These are phyloP conservation scores for Phrynosoma platyrhinos DNA, from an alignment of 2,113 vertebrate species.

Conservation along the genomic window DNA sequence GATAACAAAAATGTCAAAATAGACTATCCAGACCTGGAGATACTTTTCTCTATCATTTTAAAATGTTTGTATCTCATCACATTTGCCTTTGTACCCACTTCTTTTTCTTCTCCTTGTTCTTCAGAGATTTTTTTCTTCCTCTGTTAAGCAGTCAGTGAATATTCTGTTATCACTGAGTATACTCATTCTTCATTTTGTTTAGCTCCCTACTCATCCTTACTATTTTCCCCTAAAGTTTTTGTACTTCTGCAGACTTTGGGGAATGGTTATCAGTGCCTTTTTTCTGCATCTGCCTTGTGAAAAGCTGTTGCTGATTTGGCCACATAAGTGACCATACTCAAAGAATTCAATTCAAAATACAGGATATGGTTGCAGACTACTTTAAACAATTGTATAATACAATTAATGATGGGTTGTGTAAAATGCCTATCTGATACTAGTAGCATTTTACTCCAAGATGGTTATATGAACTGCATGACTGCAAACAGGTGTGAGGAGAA, in stretches of 20 bases:
- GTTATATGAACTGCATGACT: background rate
- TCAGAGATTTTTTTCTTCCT: background rate
- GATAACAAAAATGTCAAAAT: background rate
- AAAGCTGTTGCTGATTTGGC: background rate
- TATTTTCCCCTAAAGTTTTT: background rate
- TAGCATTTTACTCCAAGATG: too few relatives aligned
- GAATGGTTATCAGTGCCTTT: background rate
- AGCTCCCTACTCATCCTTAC: too few relatives aligned
- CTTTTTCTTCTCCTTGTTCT: background rate
- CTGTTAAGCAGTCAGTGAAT: background rate
- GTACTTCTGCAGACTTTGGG: background rate
- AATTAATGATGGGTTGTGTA: background rate
- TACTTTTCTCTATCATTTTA: background rate
- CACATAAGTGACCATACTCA: background rate
- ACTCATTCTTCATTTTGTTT: too few relatives aligned
- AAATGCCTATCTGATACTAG: background rate
- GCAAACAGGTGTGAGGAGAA: background rate
- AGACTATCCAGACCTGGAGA: background rate
- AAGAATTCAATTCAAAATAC: background rate
- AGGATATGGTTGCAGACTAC: background rate
- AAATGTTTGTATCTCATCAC: background rate
- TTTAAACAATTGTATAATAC: background rate
- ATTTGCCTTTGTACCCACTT: background rate
- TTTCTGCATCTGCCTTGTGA: background rate
- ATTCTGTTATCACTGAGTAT: too few relatives aligned